phyloP scores from a whole-genome alignment of 2,888 invertebrate genomes.

The Furcula furcula region DNA sequence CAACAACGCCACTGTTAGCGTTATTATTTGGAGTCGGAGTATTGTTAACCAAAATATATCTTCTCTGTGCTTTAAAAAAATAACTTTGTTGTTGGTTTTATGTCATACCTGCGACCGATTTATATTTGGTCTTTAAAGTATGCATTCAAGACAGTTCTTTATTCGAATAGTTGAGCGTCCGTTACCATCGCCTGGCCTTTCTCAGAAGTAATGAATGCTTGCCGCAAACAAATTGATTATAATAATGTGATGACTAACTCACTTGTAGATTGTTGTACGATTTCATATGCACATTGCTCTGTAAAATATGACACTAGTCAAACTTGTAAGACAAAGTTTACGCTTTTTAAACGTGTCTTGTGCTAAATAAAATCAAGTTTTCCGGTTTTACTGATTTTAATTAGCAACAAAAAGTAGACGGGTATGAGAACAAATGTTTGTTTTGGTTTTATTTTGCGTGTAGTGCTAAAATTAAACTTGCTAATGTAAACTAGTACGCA shows the following conservation, averaged over 20 bases:
- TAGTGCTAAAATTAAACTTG: slow-evolving; percentile 17
- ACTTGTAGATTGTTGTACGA: slow-evolving; percentile 5
- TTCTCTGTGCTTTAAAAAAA: too few species aligned
- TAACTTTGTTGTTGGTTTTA: too few species aligned
- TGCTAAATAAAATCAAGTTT: slow-evolving; percentile 5
- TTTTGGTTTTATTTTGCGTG: slow-evolving; percentile 19
- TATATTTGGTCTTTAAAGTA: too few species aligned
- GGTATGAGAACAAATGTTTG: slow-evolving; percentile 11
- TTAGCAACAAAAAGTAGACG: slow-evolving; percentile 18
- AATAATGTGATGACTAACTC: slow-evolving; percentile 19
- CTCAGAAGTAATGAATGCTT: slow-evolving; percentile 21
- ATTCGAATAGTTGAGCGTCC: not conserved
- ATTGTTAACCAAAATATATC: too few species aligned
- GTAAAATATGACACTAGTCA: slow-evolving; percentile 4
- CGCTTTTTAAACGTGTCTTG: slow-evolving; percentile 2
- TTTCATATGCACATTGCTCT: slow-evolving; percentile 11
- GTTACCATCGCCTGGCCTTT: slow-evolving; percentile 6
- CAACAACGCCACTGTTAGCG: too few species aligned
- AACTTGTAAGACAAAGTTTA: slow-evolving; percentile 3
- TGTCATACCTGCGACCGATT: too few species aligned
- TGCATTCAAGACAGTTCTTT: too few species aligned
- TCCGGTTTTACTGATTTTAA: slow-evolving; percentile 11
- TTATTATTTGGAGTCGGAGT: too few species aligned
- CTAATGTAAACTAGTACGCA: slow-evolving; percentile 14
- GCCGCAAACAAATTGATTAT: slow-evolving; percentile 19